Conservation (phyloP, 2,797 vertebrate species). For the Xyrichtys novacula region DNA sequence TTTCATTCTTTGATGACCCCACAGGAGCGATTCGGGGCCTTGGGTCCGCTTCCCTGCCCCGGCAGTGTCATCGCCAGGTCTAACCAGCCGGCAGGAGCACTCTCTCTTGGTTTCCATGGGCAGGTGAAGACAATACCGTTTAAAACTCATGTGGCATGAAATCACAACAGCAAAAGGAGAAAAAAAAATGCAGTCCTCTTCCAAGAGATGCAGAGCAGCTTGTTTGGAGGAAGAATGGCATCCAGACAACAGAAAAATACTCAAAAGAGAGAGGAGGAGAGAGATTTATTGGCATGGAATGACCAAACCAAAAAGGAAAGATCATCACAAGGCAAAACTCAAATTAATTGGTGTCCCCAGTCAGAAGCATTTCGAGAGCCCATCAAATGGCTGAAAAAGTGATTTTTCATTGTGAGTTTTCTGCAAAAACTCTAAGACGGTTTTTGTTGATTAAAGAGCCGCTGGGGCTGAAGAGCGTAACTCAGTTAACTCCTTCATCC, state of each 20-base stretch:
- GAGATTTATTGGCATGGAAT: background rate
- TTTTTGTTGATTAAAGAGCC: too few species aligned
- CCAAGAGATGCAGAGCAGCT: background rate
- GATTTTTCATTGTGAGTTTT: too few species aligned
- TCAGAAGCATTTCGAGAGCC: background rate
- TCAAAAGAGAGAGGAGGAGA: slow-evolving; percentile 3
- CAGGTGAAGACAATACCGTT: slow-evolving; percentile 21
- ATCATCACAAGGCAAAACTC: background rate
- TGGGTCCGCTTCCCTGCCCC: slow-evolving; percentile 23
- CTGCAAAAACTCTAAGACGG: too few species aligned
- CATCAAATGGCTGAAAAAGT: too few species aligned
- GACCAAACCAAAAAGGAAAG: background rate
- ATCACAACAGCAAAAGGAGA: background rate
- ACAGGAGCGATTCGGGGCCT: slow-evolving; percentile 10
- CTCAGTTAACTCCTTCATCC: too few species aligned
- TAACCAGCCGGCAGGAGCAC: background rate
- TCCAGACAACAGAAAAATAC: background rate
- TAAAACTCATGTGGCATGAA: slow-evolving; percentile 26
- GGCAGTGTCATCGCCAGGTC: slow-evolving; percentile 30
- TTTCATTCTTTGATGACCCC: slow-evolving; percentile 52
- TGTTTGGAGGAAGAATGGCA: background rate
- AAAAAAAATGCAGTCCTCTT: slow-evolving; percentile 19
- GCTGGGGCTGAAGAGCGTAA: too few species aligned
- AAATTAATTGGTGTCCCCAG: too few species aligned
- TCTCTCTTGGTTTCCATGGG: slow-evolving; percentile 7